Base-by-base conservation (phyloP, 1,140 invertebrate species). In the Drosophila kohkoa region DNA sequence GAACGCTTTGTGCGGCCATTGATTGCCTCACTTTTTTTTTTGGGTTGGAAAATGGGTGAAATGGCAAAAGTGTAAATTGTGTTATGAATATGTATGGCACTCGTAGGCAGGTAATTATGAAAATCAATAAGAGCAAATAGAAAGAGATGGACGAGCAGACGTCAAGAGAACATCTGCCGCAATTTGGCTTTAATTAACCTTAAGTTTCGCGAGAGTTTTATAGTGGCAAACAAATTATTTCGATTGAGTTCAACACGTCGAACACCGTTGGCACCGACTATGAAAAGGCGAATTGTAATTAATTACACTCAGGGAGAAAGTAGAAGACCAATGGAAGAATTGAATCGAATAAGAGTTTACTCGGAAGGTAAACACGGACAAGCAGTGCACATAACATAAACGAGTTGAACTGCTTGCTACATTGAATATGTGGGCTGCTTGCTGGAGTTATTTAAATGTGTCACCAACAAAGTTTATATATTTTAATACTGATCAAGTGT, bases 131-230 rank as follows among this genome's bases (percentile, higher is more conserved):
- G 32, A 71, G 35, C 35, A 15, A 15, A 41, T 2, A 13, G 11
- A 71, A 49, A 71, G 54, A 75, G 16, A 60, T 35, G 28, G 15
- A 15, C 5, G 32, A 35, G 67, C 20, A 41, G 35, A 38, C 35
- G 35, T 38, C 7, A 38, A 11, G 10, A 38, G 5, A 28, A 5
- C 28, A 32, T 35, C 48, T 49, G 15, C 16, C 16, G 8, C 48
- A 11, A n/a, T 25, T 25, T 52, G 55, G 38, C 55, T 62, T 87
- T 79, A 82, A 86, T 87, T 88, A 82, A 70, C 62, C 35, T 43
- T 38, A 32, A 32, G 48, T 48, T 49, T 35, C 15, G n/a, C 8
- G 16, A 16, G 11, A 63, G 30, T 63, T 63, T 11, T 5, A 63
- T 32, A 63, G 46, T 38, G 30, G 10, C 11, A 25, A 48, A 7